Conservation (phyloP, 2,797 vertebrate genomes). For the Takifugu ocellatus region DNA sequence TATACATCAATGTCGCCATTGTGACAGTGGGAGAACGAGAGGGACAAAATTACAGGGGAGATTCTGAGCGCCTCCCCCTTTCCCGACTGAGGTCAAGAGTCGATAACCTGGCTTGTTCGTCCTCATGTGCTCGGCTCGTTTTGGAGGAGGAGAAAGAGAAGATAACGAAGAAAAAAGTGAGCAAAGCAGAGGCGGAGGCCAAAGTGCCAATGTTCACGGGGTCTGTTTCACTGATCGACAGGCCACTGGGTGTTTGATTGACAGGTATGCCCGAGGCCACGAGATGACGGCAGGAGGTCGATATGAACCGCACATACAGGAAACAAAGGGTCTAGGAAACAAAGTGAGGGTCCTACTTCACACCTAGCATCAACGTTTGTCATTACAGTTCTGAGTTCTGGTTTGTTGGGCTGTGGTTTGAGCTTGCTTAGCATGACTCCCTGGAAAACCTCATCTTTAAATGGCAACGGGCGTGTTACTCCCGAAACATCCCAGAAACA, state of each 20-base stretch:
- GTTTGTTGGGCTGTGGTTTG: too few relatives aligned
- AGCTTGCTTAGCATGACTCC: too few relatives aligned
- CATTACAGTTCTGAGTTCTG: too few relatives aligned
- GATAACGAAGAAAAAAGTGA: constrained; percentile 9
- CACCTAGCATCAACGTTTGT: too few relatives aligned
- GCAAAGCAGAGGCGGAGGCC: background rate
- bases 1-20: background rate
- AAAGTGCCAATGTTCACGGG: constrained; percentile 40
- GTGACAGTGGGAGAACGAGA: constrained; percentile 21
- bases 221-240: constrained; percentile 63
- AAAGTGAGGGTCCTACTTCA: too few relatives aligned
- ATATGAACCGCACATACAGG: constrained; percentile 25
- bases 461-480: too few relatives aligned
- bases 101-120: constrained; percentile 41
- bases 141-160: constrained; percentile 8
- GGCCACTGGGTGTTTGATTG: constrained; percentile 48
- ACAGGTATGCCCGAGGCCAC: constrained; percentile 39
- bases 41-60: constrained; percentile 41
- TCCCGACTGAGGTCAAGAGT: constrained; percentile 36
- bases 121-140: constrained; percentile 21
- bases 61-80: constrained; percentile 22
- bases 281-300: constrained; percentile 36
- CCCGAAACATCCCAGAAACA: too few relatives aligned
- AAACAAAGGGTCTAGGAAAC: background rate
- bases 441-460: too few relatives aligned